Evolutionary conservation across 30 jellyfish, hydroid and myxozoan species (phyloP).

Genomic region (Aurelia aurita): DNA sequence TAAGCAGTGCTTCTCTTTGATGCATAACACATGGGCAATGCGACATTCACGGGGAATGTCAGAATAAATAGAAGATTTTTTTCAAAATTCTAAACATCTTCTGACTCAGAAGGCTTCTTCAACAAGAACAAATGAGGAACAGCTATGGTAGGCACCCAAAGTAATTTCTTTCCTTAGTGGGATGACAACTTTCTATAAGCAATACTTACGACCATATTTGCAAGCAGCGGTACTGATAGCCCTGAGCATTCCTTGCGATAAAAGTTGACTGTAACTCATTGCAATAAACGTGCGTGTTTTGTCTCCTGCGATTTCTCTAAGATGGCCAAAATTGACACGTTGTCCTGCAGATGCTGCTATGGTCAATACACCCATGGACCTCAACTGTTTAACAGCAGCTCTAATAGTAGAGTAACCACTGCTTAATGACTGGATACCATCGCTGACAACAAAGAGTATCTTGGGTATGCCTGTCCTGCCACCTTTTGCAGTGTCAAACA

Average conservation of each 20-base stretch:
- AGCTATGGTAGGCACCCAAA: no score
- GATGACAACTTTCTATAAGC: no score
- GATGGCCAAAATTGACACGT: conserved; percentile 31
- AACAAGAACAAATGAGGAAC: no score
- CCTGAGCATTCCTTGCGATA: conserved; percentile 18
- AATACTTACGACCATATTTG: conserved; percentile 50
- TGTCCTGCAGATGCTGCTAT: conserved; percentile 67
- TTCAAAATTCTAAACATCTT: no score
- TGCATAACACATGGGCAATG: no score
- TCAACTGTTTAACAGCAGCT: neutral
- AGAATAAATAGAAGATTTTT: no score
- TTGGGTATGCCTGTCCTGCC: conserved; percentile 63
- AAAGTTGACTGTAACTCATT: conserved; percentile 12
- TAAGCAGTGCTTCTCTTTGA: no score
- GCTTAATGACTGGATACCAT: conserved; percentile 57
- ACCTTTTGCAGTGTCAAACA: conserved; percentile 61
- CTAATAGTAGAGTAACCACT: conserved; percentile 4
- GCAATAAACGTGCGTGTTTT: conserved; percentile 57
- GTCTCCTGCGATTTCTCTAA: conserved; percentile 75
- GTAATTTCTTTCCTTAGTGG: no score
- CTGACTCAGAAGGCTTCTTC: no score
- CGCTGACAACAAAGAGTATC: conserved; percentile 69
- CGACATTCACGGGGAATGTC: no score
- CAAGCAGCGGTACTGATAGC: conserved; percentile 54
- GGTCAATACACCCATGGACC: conserved; percentile 40